phyloP scores from a whole-genome alignment of 2,113 vertebrate species.

The Catharus minimus region DNA sequence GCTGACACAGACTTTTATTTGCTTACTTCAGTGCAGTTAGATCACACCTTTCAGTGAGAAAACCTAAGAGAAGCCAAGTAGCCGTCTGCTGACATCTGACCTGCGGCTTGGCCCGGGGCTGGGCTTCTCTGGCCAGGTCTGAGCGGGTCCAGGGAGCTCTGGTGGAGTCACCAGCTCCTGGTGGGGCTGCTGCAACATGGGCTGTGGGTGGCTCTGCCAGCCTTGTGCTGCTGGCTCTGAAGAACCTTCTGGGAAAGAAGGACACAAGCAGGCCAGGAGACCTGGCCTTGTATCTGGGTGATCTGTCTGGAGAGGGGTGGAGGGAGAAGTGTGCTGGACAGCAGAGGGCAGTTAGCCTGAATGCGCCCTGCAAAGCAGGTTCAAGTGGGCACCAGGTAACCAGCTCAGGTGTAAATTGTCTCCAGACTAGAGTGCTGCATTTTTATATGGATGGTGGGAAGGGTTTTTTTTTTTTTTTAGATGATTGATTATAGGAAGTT shows the following conservation, averaged over 20 bases:
- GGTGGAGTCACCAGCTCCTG: accelerated
- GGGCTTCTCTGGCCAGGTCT: background rate
- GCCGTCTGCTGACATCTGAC: background rate
- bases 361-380: background rate
- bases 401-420: background rate
- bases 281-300: background rate
- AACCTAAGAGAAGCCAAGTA: background rate
- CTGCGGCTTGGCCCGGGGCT: background rate
- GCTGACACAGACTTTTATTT: background rate
- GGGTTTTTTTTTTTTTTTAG: background rate
- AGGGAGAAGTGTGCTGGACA: background rate
- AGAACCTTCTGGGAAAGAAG: background rate
- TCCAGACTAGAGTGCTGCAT: background rate
- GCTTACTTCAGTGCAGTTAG: background rate
- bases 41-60: background rate
- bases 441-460: background rate
- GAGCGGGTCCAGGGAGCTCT: accelerated
- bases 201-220: background rate
- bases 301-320: background rate
- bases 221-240: background rate
- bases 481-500: background rate
- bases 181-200: background rate
- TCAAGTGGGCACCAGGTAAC: background rate
- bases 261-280: background rate
- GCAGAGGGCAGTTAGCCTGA: background rate